Conservation (phyloP, 2,888 invertebrate species). For the Byasa hedistus region DNA sequence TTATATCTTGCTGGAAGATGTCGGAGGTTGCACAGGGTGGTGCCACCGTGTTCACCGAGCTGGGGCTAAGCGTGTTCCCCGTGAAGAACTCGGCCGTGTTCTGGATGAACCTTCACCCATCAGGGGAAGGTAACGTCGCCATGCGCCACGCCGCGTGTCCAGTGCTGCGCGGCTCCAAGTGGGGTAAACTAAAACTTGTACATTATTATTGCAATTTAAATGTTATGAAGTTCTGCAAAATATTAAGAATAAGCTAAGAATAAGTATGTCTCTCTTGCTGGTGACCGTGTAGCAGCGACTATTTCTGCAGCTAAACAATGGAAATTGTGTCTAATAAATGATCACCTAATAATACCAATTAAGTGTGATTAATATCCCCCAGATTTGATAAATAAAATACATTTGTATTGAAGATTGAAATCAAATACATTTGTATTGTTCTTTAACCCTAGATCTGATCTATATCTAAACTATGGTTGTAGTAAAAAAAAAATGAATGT, state of each 20-base stretch:
- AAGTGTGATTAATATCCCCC: too few relatives aligned
- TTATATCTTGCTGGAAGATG: conserved; percentile 82
- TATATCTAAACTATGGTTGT: too few relatives aligned
- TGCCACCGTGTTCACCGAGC: conserved; percentile 96
- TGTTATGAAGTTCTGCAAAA: background rate
- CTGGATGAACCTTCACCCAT: conserved; percentile 96
- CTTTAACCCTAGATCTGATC: too few relatives aligned
- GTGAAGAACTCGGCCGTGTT: conserved; percentile 94
- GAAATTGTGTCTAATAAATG: too few relatives aligned
- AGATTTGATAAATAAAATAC: too few relatives aligned
- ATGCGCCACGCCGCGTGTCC: conserved; percentile 99
- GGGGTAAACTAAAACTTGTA: conserved; percentile 85
- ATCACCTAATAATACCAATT: too few relatives aligned
- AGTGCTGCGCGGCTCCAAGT: conserved; percentile 96
- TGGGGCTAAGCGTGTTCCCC: conserved; percentile 92
- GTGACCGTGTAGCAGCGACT: conserved; percentile 85
- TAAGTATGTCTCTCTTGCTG: conserved; percentile 40
- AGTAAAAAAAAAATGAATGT: too few relatives aligned
- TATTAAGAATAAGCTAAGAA: background rate
- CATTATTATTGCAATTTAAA: background rate
- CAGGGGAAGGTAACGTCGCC: conserved; percentile 94
- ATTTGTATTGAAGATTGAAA: too few relatives aligned
- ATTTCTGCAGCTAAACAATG: too few relatives aligned
- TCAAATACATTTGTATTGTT: too few relatives aligned
- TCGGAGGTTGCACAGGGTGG: conserved; percentile 98